phyloP scores from a whole-genome alignment of 2,113 vertebrate genomes.

The Todiramphus saurophagus region DNA sequence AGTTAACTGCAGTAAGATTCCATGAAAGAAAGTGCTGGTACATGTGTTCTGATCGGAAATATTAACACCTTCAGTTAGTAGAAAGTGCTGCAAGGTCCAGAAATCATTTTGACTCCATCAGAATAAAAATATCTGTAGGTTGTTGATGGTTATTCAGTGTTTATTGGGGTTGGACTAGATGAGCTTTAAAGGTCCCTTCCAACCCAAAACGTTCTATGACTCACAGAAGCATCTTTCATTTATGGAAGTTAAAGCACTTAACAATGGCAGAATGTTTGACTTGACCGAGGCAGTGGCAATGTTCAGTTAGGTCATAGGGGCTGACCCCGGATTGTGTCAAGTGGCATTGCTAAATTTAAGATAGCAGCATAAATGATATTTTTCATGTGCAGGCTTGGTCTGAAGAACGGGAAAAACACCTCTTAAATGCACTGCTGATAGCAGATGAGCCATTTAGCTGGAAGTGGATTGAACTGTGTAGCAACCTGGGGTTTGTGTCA shows the following conservation, averaged over 20 bases:
- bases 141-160: background rate
- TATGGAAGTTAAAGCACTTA: background rate
- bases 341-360: background rate
- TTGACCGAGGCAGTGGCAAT: background rate
- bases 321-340: rapidly evolving
- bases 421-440: background rate
- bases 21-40: rapidly evolving
- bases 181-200: background rate
- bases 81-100: background rate
- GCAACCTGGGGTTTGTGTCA: rapidly evolving
- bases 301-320: background rate
- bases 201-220: background rate
- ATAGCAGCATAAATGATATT: background rate
- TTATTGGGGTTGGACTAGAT: background rate
- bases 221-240: background rate
- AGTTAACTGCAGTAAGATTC: rapidly evolving
- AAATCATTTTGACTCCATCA: background rate
- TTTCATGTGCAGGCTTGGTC: background rate
- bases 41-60: rapidly evolving
- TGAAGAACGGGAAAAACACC: background rate
- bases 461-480: rapidly evolving
- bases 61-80: no score
- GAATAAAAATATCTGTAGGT: background rate
- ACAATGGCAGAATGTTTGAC: background rate
- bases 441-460: background rate